Evolutionary conservation across 2,797 vertebrate species (phyloP).

Genomic region (Anniella stebbinsi): DNA sequence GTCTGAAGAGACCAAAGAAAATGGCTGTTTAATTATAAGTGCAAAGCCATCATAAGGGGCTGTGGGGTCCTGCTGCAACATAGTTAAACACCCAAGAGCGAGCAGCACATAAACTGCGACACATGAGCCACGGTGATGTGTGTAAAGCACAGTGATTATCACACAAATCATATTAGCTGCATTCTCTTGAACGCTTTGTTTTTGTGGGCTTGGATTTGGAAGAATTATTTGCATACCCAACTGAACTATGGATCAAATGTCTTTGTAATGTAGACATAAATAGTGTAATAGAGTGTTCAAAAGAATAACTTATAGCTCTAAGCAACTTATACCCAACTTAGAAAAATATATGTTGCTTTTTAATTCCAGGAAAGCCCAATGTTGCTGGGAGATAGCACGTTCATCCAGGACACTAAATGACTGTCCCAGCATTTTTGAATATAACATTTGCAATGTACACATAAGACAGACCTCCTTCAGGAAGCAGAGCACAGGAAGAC

Average conservation of each 20-base stretch:
- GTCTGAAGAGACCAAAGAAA: neutral
- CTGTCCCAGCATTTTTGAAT: conserved; percentile 18
- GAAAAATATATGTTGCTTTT: neutral
- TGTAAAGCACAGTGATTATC: neutral
- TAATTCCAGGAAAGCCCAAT: conserved; percentile 23
- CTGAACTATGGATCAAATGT: neutral
- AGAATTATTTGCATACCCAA: neutral
- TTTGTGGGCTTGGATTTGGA: neutral
- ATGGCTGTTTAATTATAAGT: neutral
- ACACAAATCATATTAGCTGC: neutral
- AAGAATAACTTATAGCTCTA: conserved; percentile 20
- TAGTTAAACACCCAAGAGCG: no score
- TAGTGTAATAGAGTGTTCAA: conserved; percentile 29
- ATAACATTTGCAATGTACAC: conserved; percentile 34
- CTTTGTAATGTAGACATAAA: neutral
- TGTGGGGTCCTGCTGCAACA: neutral
- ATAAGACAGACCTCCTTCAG: conserved; percentile 41
- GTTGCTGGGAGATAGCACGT: conserved; percentile 50
- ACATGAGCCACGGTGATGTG: neutral
- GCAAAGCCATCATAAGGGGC: neutral
- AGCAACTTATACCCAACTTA: neutral
- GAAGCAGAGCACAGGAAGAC: conserved; percentile 54
- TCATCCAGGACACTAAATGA: conserved; percentile 52
- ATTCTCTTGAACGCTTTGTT: neutral
- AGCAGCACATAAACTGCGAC: neutral